These are phyloP conservation scores for Drosophila ananassae DNA, from an alignment of 1,140 invertebrate genomes.

Conservation along the genomic window DNA sequence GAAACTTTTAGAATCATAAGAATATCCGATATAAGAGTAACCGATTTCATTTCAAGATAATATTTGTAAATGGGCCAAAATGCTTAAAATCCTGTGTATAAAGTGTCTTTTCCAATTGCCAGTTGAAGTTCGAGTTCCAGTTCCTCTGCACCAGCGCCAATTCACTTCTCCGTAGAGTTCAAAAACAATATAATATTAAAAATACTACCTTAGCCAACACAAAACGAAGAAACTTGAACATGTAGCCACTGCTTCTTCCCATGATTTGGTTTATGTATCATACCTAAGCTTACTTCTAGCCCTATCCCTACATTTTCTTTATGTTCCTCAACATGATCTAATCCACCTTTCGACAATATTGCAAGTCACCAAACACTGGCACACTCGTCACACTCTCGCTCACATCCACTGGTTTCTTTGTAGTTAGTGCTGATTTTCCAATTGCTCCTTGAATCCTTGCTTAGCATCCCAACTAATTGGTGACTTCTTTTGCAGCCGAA, in stretches of 20 bases:
- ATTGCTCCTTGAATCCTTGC: constrained; percentile 72
- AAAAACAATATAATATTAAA: constrained; percentile 28
- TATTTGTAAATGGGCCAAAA: constrained; percentile 25
- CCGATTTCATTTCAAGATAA: neutral
- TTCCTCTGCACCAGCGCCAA: constrained; percentile 60
- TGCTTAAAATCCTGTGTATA: constrained; percentile 58
- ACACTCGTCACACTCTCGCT: constrained; percentile 43
- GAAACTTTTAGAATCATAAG: too few relatives aligned
- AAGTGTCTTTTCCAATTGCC: constrained; percentile 54
- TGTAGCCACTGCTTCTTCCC: constrained; percentile 55
- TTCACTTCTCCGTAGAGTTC: constrained; percentile 60
- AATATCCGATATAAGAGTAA: too few relatives aligned
- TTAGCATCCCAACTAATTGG: constrained; percentile 36
- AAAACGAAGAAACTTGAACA: constrained; percentile 37
- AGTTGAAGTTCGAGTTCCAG: constrained; percentile 41
- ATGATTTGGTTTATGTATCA: constrained; percentile 26
- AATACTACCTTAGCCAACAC: constrained; percentile 48
- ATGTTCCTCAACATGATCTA: constrained; percentile 41
- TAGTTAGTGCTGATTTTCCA: constrained; percentile 80
- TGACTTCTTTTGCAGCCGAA: constrained; percentile 83
- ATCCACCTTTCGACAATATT: constrained; percentile 49
- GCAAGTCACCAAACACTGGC: constrained; percentile 51
- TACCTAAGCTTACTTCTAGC: constrained; percentile 54
- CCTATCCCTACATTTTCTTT: constrained; percentile 23
- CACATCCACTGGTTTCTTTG: constrained; percentile 72